Base-by-base conservation (phyloP, 2,888 invertebrate genomes). In the Dryomyza anilis region DNA sequence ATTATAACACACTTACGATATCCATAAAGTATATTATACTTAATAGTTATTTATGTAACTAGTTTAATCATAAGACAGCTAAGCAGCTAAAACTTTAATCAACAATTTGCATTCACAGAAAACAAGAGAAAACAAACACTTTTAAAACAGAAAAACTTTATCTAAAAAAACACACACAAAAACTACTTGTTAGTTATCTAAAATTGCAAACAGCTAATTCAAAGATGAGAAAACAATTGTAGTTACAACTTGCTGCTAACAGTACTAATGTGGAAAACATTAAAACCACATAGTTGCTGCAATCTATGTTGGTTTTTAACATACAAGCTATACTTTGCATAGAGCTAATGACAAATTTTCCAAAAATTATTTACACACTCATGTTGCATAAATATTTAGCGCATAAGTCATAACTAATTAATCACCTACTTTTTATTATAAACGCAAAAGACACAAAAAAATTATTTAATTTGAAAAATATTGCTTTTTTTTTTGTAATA, bases 251-350 rank as follows among this genome's bases (percentile, higher is more conserved):
- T n/a, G n/a, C n/a, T n/a, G n/a, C n/a, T n/a, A n/a, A n/a, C n/a
- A n/a, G n/a, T n/a, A n/a, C n/a, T n/a, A n/a, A n/a, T n/a, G n/a
- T n/a, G n/a, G n/a, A n/a, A n/a, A n/a, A n/a, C n/a, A n/a, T n/a
- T 21, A 61, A 61, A 61, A 39, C 56, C 46, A 67, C 66, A 68
- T 74, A 74, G 74, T 74, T 74, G 74, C 72, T 70, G 75, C 75
- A 74, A 72, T 72, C 74, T 74, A 73, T 71, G 70, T 63, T 70
- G 68, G 68, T 72, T 74, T 71, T 72, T 70, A 65, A 52, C 66
- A 63, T 91, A 91, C 91, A 91, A 91, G 89, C 92, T 92, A 92
- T 92, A 92, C 92, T 92, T 92, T 92, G 92, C 92, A 92, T 92
- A 91, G 90, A 91, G 91, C 89, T 91, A 91, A 91, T 91, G 91